Conservation (phyloP, 1,140 invertebrate genomes). For the Mycetomoellerius zeteki region DNA sequence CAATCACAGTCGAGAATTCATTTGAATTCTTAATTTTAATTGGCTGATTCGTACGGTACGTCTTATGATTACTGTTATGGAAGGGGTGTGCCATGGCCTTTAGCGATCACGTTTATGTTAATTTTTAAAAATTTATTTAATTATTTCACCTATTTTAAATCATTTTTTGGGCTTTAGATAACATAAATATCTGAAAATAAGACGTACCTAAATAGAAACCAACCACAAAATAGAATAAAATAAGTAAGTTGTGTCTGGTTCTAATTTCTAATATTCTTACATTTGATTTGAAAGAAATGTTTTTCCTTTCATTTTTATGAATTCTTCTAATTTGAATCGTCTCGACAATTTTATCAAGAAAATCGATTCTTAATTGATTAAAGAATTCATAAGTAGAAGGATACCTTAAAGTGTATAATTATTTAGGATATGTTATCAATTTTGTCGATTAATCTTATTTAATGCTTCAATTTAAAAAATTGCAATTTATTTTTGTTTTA, state of each 20-base stretch:
- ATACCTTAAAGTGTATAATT: neutral
- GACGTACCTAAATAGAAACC: neutral
- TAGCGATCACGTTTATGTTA: neutral
- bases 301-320: neutral
- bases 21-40: no score
- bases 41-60: no score
- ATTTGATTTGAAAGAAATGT: neutral
- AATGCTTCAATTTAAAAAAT: neutral
- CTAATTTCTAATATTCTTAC: neutral
- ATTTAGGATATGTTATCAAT: neutral
- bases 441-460: neutral
- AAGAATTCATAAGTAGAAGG: constrained; percentile 28
- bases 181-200: constrained; percentile 9
- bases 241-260: neutral
- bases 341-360: constrained; percentile 1
- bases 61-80: no score
- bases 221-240: neutral
- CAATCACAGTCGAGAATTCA: no score
- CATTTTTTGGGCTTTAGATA: neutral
- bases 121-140: neutral
- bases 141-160: neutral
- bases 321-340: constrained; percentile 25
- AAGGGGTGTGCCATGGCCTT: no score
- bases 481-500: neutral
- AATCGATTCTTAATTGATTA: constrained; percentile 29